These are phyloP conservation scores for Corythornis madagascariensis DNA, from an alignment of 2,113 vertebrate species.

Conservation along the genomic window DNA sequence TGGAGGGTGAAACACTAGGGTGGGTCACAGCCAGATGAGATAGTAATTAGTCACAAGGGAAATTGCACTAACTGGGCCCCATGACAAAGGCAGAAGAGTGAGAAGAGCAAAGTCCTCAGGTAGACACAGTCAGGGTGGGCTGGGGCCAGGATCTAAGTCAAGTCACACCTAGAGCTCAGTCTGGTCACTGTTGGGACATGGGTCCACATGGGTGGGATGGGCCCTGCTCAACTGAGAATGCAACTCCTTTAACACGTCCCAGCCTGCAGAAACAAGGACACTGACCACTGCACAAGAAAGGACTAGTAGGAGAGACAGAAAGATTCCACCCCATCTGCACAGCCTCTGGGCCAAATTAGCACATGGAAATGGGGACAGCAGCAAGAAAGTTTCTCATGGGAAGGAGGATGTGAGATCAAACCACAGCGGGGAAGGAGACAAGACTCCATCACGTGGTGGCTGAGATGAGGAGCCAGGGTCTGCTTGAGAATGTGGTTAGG, in stretches of 20 bases:
- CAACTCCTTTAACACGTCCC: not conserved
- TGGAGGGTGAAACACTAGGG: not conserved
- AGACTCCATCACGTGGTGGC: not conserved
- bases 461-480: not conserved
- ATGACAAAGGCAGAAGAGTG: not conserved
- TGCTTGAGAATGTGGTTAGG: not conserved
- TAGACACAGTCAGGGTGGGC: not conserved
- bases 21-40: not conserved
- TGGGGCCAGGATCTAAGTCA: not conserved
- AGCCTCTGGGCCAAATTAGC: conserved; percentile 18
- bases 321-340: not conserved
- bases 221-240: not conserved
- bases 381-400: conserved; percentile 12
- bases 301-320: not conserved
- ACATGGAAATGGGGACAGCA: conserved; percentile 26
- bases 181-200: not conserved
- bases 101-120: not conserved
- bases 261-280: not conserved
- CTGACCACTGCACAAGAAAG: not conserved
- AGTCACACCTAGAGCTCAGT: not conserved
- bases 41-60: not conserved
- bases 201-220: not conserved
- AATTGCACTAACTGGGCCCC: not conserved
- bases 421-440: not conserved
- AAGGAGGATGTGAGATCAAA: not conserved